Percentiles rank a stretch among this genome's conserved stretches.
phyloP scores from a whole-genome alignment of 2,113 vertebrate species.

The Leiothrix lutea region DNA sequence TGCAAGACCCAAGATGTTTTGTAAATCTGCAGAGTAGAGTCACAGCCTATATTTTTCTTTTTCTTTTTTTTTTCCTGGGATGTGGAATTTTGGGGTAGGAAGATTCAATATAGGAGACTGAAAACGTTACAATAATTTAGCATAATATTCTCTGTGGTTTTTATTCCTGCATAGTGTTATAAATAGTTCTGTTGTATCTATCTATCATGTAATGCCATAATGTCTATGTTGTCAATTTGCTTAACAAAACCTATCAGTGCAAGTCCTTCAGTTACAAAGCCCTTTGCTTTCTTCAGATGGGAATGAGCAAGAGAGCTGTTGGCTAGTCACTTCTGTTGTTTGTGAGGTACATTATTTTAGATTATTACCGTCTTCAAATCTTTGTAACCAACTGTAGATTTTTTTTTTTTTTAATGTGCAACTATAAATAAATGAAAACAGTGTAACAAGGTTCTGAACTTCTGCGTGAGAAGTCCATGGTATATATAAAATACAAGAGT shows the following conservation, averaged over 20 bases:
- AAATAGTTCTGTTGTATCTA: not conserved
- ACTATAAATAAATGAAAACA: not conserved
- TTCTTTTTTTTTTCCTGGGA: not conserved
- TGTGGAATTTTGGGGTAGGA: not conserved
- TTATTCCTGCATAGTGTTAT: not conserved
- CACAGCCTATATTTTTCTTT: not conserved
- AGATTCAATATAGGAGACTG: not conserved
- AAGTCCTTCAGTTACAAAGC: not conserved
- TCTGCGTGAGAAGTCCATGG: not conserved
- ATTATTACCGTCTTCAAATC: not conserved
- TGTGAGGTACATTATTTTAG: not conserved
- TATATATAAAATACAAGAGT: not conserved
- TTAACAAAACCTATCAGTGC: not conserved
- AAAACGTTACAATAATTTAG: not conserved
- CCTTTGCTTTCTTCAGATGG: not conserved
- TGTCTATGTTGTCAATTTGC: not conserved
- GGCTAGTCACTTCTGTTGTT: not conserved
- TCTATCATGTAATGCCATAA: not conserved
- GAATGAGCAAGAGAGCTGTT: not conserved
- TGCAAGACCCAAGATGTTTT: not conserved
- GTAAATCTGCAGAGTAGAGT: not conserved
- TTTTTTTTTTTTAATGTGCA: not conserved
- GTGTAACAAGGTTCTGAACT: not conserved
- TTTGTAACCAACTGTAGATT: not conserved
- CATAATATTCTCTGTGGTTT: not conserved